Evolutionary conservation across 2,113 vertebrate genomes (phyloP).

Genomic region (Phasianus colchicus): DNA sequence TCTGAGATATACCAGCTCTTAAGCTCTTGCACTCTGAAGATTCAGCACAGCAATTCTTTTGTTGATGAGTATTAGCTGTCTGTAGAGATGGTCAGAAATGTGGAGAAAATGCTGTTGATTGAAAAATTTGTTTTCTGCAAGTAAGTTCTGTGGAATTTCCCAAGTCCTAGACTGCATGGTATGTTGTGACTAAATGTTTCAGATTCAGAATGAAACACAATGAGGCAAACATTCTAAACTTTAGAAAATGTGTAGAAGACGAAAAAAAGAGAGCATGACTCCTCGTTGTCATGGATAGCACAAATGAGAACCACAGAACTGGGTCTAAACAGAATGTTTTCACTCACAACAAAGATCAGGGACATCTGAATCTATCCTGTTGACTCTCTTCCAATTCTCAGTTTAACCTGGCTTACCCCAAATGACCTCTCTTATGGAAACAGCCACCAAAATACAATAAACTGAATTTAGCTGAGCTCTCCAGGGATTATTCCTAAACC

Average conservation of each 20-base stretch:
- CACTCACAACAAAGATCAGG: not conserved
- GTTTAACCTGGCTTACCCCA: not conserved
- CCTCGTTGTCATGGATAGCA: not conserved
- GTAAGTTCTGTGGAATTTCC: not conserved
- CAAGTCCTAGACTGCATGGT: not conserved
- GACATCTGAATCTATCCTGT: not conserved
- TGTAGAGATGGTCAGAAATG: not conserved
- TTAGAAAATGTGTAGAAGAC: not conserved
- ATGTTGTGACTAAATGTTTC: not conserved
- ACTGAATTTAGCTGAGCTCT: not conserved
- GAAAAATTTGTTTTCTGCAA: not conserved
- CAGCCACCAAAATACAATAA: not conserved
- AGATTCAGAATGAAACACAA: not conserved
- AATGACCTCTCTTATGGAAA: slow-evolving; percentile 18
- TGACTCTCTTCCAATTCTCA: not conserved
- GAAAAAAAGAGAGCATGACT: not conserved
- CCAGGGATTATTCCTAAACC: not conserved
- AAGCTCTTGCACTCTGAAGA: not conserved
- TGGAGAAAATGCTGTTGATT: not conserved
- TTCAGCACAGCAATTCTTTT: not conserved
- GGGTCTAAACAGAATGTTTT: not conserved
- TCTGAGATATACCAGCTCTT: not conserved
- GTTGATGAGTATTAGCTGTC: not conserved
- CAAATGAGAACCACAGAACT: not conserved
- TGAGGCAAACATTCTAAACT: not conserved